Evolutionary conservation across 2,113 vertebrate genomes (phyloP), one percentile per base, ranked within the genome.

Genomic region (Poicephalus gulielmi): DNA sequence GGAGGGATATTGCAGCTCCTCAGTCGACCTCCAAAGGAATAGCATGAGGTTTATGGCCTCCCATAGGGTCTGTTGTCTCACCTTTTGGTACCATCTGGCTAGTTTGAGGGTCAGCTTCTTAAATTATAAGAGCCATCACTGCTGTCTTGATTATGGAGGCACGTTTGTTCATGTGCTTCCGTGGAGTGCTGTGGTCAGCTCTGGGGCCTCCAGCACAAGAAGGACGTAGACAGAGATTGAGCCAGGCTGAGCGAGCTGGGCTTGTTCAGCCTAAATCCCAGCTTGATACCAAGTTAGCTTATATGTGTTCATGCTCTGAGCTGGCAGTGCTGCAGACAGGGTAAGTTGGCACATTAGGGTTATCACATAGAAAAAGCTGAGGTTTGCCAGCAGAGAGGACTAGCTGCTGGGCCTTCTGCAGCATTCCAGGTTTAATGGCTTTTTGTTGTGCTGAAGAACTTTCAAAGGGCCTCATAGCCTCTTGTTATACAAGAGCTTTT

Each of bases 291-390:
- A 35, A 23, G 57, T 59, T 25, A 66, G 41, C 50, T 83, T 33
- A 3, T 31, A 9, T 0, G 0, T 1, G 33, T 37, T 25, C 15
- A 0, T 6, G 9, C 17, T 11, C 55, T 0, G 4, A 53, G 24
- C 90, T 24, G 73, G 62, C 7, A 4, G 39, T 63, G 71, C 46
- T 59, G 78, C 78, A 70, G 31, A 6, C 81, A 23, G 88, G 24
- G 25, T 13, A 63, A 63, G 83, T 80, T 43, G 73, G 35, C 60
- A 55, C 11, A 52, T 52, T 1, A 5, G 59, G 63, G 67, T 46
- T 41, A 5, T 25, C 73, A 6, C 80, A 57, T 30, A 1, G 11
- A 13, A 6, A 24, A 52, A 49, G 46, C 16, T 27, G 71, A 73
- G 23, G 10, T 62, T 62, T 73, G 7, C 63, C 41, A 7, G 46